A percentile compares a stretch with the other conserved stretches of the same genome.
Evolutionary conservation across 23 tunicate genomes (phyloP).

Genomic region (Botrylloides violaceus): DNA sequence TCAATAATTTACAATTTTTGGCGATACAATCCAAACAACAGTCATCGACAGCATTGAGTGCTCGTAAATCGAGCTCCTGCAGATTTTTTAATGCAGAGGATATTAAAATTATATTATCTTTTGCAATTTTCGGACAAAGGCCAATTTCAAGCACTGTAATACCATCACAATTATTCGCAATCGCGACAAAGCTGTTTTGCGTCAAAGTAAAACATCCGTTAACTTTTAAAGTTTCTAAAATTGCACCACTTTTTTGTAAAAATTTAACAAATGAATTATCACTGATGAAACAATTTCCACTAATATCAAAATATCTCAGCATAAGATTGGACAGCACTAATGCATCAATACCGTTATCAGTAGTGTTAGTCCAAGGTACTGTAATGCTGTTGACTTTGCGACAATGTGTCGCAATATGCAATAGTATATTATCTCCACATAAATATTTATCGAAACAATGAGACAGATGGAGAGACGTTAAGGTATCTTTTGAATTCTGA

Average conservation of each 20-base stretch:
- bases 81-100: conserved; percentile 15
- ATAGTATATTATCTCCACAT: conserved; percentile 53
- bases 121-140: conserved; percentile 41
- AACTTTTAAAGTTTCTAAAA: conserved; percentile 36
- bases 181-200: conserved; percentile 5
- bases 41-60: conserved; percentile 43
- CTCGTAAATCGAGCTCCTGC: conserved; percentile 39
- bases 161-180: conserved; percentile 4
- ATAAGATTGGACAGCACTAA: conserved; percentile 13
- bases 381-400: conserved; percentile 14
- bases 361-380: conserved; percentile 58
- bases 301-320: conserved; percentile 28
- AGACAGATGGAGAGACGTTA: conserved; percentile 25
- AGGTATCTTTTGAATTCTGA: conserved; percentile 26
- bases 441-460: conserved; percentile 32
- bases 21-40: conserved; percentile 36
- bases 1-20: conserved; percentile 26
- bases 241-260: conserved; percentile 4
- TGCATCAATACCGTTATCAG: conserved; percentile 62
- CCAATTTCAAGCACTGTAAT: conserved; percentile 40
- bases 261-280: conserved; percentile 54
- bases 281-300: conserved; percentile 46
- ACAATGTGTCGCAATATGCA: conserved; percentile 63
- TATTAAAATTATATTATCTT: conserved; percentile 23
- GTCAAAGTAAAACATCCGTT: conserved; percentile 63